Base-by-base conservation (phyloP, 2,888 invertebrate genomes). In the Bruchidius siliquastri region DNA sequence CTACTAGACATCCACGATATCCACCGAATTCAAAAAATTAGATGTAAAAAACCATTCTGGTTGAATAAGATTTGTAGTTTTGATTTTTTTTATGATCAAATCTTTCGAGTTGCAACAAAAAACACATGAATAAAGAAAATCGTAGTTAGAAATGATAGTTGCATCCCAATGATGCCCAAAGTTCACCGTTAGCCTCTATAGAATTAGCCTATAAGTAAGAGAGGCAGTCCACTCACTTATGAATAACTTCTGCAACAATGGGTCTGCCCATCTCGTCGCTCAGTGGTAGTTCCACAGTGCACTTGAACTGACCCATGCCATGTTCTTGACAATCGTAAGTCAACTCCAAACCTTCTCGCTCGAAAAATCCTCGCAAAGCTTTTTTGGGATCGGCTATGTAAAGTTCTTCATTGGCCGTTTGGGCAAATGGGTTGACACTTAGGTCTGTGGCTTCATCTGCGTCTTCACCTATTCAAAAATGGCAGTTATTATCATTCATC, bases 371-470 rank as follows among this genome's bases (percentile, higher is more conserved):
- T 71, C 96, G 89, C 20, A 99, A 86, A 0, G 97, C 96, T 85
- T 97, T 97, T 87, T 98, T 98, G 0, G 99, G 99, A 86, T 99
- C 98, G 72, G 96, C 93, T 67, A 97, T 87, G 85, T 96, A 97
- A 21, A 97, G 86, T 77, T 97, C 96, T 84, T 98, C 98, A 84
- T 97, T 95, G 70, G 90, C 91, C 0, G 93, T 91, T 71, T 89
- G 88, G 0, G 96, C 96, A 83, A 90, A 96, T 0, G 96, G 96
- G 87, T 96, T 96, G 77, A 94, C 94, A 0, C 92, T 86, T 2
- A 94, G 84, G 82, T 96, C 96, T 0, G 92, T 90, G 80, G 95
- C 95, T 79, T 95, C 96, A 78, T 95, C 95, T 0, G 96, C 96
- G 82, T 97, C 96, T 79, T 96, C 96, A 3, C 90, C 92, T 91